Evolutionary conservation across 2,888 invertebrate species (phyloP), one percentile per base, ranked within the genome.

Genomic region (Lasioglossum morio): DNA sequence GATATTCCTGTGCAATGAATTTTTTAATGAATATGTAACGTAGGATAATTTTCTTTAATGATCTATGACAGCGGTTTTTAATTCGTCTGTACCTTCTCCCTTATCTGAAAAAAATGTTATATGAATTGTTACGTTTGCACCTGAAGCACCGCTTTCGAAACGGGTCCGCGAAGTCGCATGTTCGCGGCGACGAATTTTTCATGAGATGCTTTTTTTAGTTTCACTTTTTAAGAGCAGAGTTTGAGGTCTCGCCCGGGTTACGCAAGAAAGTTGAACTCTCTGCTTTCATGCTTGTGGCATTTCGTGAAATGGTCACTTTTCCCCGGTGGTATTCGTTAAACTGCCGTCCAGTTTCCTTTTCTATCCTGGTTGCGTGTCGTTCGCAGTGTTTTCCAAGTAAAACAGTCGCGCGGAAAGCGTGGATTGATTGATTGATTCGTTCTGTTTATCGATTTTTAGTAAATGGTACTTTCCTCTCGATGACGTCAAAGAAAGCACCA

Each of bases 251-350:
- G 19, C 8, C 3, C 23, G 34, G 19, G 34, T 66, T 66, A 66
- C 4, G 66, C 66, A 66, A 66, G 34, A 72, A 53, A 14, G n/a
- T 60, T n/a, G 27, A 30, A 30, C 27, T 72, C 27, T 27, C 72
- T 27, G 46, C 46, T 72, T 19, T 30, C 46, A 7, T 46, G 30
- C 46, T 23, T 12, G 69, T 69, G 19, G 19, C 5, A 10, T 34
- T 69, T 40, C 12, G 40, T 69, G 69, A 69, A 72, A 72, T 46
- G 48, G 72, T 72, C 30, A 72, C 30, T 48, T 46, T 34, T 72
- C 16, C 72, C 30, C 19, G 8, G 30, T 23, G 46, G 30, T 46
- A 30, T 72, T 30, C 8, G 27, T 19, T 72, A 19, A 30, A 69
- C 37, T 5, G 12, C 37, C 23, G 37, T 4, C n/a, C 23, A 40